A percentile compares a stretch with the other conserved stretches of the same genome.
Conservation (phyloP, 1,140 invertebrate species). For the Hyles vespertilio region DNA sequence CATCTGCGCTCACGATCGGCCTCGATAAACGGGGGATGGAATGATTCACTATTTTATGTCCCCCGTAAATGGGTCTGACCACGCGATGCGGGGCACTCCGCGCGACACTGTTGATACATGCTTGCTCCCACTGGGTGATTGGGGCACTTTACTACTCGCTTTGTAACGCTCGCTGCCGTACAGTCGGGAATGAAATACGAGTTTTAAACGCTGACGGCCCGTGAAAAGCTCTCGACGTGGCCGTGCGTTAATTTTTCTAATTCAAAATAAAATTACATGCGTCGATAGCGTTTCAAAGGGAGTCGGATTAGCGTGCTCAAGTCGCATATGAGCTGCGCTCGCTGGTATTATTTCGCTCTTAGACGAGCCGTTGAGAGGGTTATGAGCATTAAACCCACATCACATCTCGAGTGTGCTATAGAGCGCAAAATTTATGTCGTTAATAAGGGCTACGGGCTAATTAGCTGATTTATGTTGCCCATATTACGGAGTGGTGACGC, state of each 20-base stretch:
- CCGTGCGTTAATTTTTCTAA: too few relatives aligned
- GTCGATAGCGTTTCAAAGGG: too few relatives aligned
- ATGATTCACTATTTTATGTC: conserved; percentile 26
- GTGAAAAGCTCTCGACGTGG: too few relatives aligned
- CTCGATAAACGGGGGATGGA: conserved; percentile 18
- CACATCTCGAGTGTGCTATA: conserved; percentile 45
- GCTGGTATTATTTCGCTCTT: conserved; percentile 14
- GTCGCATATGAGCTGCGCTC: background rate
- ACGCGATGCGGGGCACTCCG: conserved; percentile 19
- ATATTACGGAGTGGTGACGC: conserved; percentile 40
- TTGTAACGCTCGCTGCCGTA: background rate
- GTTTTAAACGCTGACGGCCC: too few relatives aligned
- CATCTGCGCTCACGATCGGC: conserved; percentile 21
- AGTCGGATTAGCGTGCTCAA: too few relatives aligned
- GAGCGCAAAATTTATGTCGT: conserved; percentile 65
- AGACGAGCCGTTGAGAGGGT: conserved; percentile 33
- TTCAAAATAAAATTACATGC: too few relatives aligned
- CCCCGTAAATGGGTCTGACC: conserved; percentile 17
- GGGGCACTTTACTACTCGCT: conserved; percentile 1
- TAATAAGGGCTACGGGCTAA: conserved; percentile 66
- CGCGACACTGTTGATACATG: conserved; percentile 2
- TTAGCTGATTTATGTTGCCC: conserved; percentile 63
- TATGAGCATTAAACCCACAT: conserved; percentile 55
- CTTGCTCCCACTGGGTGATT: conserved; percentile 1
- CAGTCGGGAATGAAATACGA: too few relatives aligned